Percentiles rank a stretch among this genome's conserved stretches.
phyloP scores from a whole-genome alignment of 1,140 invertebrate species.

The Saccostrea glomerata region DNA sequence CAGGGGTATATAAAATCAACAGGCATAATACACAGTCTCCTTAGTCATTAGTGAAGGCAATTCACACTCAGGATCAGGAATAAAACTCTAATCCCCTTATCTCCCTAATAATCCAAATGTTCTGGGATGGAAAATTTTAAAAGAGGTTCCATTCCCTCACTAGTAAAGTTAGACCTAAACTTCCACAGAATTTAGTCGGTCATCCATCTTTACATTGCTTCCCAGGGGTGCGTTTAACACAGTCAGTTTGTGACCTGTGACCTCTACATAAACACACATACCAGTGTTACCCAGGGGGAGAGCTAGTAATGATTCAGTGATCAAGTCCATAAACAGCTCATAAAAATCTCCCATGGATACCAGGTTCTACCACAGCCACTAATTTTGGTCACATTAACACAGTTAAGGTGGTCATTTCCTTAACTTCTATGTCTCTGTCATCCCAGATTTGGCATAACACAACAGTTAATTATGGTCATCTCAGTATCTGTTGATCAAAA shows the following conservation, averaged over 20 bases:
- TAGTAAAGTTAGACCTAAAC: neutral
- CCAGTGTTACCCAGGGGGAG: slow-evolving; percentile 25
- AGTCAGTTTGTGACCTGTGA: slow-evolving; percentile 11
- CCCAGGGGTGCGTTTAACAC: neutral
- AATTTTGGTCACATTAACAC: slow-evolving; percentile 34
- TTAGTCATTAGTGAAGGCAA: neutral
- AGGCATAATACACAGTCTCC: neutral
- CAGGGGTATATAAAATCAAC: neutral
- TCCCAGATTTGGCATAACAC: neutral
- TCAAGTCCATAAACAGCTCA: slow-evolving; percentile 33
- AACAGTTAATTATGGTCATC: neutral
- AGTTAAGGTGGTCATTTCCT: slow-evolving; percentile 22
- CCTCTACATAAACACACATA: slow-evolving; percentile 24
- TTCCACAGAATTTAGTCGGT: neutral
- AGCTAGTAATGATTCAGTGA: slow-evolving; percentile 24
- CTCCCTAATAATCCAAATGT: neutral
- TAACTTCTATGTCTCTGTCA: slow-evolving; percentile 4
- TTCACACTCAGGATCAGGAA: neutral
- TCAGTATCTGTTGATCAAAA: no score
- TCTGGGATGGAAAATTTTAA: neutral
- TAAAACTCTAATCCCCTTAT: neutral
- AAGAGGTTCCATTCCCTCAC: neutral
- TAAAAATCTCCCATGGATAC: slow-evolving; percentile 32
- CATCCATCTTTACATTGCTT: slow-evolving; percentile 19
- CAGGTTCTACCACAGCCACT: slow-evolving; percentile 15